A percentile compares a stretch with the other conserved stretches of the same genome.
These are phyloP conservation scores for Malaclemys terrapin DNA, from an alignment of 2,113 vertebrate genomes.

Conservation along the genomic window DNA sequence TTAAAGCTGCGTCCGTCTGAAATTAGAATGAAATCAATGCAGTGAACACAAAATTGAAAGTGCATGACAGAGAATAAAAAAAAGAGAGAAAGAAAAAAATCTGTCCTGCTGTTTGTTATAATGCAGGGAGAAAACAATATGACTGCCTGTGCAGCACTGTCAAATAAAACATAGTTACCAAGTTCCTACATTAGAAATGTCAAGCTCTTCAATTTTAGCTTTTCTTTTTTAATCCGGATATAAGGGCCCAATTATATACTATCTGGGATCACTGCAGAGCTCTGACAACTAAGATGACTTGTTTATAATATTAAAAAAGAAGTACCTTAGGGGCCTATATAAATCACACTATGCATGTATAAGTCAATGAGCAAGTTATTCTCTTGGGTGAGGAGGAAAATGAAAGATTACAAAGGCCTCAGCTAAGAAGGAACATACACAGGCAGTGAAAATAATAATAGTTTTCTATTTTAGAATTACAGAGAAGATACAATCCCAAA, in stretches of 20 bases:
- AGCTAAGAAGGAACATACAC: not conserved
- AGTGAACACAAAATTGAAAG: not conserved
- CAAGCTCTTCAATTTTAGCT: not conserved
- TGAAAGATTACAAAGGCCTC: not conserved
- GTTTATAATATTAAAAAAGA: not conserved
- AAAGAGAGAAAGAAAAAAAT: not conserved
- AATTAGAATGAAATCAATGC: conserved; percentile 41
- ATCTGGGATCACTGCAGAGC: not conserved
- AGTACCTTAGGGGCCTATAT: not conserved
- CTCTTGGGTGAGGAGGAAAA: not conserved
- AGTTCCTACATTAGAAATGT: not conserved
- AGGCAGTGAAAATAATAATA: not conserved
- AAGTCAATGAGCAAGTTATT: conserved; percentile 11
- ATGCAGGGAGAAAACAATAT: not conserved
- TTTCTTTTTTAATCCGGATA: not conserved
- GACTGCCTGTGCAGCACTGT: not conserved
- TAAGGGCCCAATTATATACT: not conserved
- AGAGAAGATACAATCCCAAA: not conserved
- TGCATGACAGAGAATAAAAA: fast-evolving
- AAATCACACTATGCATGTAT: not conserved
- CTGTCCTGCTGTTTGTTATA: not conserved
- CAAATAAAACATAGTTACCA: not conserved
- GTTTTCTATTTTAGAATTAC: conserved; percentile 13
- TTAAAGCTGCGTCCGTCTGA: conserved; percentile 96
- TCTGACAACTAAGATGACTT: not conserved